Evolutionary conservation across 2,888 invertebrate genomes (phyloP), one percentile per base, ranked within the genome.

Genomic region (Drosophila stalkeri): DNA sequence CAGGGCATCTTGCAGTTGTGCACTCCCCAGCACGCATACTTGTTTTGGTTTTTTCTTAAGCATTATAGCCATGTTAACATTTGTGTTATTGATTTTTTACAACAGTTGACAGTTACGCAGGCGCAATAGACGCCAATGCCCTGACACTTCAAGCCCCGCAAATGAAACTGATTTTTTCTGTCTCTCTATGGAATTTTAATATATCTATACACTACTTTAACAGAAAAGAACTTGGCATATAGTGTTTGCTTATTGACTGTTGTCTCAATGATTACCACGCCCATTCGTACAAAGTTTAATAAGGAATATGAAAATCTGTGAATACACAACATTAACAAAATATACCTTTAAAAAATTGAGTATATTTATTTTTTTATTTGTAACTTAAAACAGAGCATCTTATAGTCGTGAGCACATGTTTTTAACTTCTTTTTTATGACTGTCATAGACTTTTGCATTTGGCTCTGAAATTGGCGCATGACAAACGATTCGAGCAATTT

Each of bases 81-180:
- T 89, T 85, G 84, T 85, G 84, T 89, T 89, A 85, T 86, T 85
- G 84, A 89, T 89, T 85, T 84, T 82, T 80, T 86, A 85, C 85
- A 81, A 75, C 79, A 81, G 77, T 79, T 89, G 84, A 85, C 89
- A 89, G 89, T 85, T 89, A 83, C 84, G 85, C 87, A 86, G 84
- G 64, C 88, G 66, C 78, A 47, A 61, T 41, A 35, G 61, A 41
- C 20, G 61, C 44, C 46, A 44, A 56, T 35, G 49, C 62, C 72
- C 56, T 41, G 31, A 27, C 44, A 33, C 60, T 33, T 33, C n/a
- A 11, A 14, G 20, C 33, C 12, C 35, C 41, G 18, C 39, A 16
- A 55, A n/a, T 20, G 11, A 35, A 65, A 31, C 60, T 18, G 49
- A 20, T 72, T 71, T 52, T 46, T 64, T 76, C n/a, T 27, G 5